Percentiles rank a stretch among this genome's conserved stretches.
These are phyloP conservation scores for Pachyrhynchus sulphureomaculatus DNA, from an alignment of 1,140 invertebrate genomes.

Conservation along the genomic window DNA sequence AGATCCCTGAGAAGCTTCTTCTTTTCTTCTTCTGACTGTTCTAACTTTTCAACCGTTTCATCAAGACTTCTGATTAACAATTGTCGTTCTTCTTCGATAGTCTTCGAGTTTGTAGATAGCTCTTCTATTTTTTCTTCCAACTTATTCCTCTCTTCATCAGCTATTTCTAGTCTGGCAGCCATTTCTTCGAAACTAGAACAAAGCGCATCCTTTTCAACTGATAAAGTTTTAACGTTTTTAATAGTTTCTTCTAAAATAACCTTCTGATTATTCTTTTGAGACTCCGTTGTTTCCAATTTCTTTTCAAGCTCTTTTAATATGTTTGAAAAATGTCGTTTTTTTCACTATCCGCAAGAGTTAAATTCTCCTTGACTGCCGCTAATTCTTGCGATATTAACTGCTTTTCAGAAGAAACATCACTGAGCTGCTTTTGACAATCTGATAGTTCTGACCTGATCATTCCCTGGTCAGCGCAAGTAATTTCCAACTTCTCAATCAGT, in stretches of 20 bases:
- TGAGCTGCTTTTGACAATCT: no score
- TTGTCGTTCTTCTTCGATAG: neutral
- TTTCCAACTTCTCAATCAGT: no score
- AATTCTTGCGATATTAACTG: no score
- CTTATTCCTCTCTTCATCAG: neutral
- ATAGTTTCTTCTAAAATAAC: neutral
- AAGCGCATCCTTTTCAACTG: neutral
- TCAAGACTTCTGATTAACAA: neutral
- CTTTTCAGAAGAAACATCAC: no score
- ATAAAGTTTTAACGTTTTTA: neutral
- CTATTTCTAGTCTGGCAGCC: neutral
- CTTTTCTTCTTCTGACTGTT: neutral
- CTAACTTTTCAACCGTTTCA: conserved; percentile 11
- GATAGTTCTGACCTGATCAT: no score
- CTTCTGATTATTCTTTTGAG: neutral
- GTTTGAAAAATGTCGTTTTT: no score
- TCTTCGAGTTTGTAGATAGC: neutral
- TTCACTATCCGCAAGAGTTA: no score
- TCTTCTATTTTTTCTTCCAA: conserved; percentile 3
- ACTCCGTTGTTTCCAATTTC: neutral
- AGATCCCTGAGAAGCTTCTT: neutral
- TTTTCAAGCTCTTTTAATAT: neutral
- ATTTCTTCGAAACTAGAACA: neutral
- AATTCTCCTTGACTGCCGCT: no score
- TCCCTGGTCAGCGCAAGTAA: no score